These are phyloP conservation scores for Pygoscelis antarcticus DNA, from an alignment of 2,113 vertebrate species.

Conservation along the genomic window DNA sequence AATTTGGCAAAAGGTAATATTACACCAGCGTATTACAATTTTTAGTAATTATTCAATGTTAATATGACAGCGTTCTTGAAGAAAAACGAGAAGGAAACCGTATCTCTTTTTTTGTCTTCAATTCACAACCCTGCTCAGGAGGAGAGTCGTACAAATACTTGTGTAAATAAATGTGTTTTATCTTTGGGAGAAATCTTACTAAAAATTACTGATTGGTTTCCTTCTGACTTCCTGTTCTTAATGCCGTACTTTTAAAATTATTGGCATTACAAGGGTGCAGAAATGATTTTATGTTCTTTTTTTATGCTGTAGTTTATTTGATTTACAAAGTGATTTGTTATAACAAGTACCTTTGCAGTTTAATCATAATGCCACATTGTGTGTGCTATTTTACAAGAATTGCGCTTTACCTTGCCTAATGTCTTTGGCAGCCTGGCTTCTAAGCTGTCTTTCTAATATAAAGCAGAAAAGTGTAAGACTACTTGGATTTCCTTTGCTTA, in stretches of 20 bases:
- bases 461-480: conserved; percentile 14
- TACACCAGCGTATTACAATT: conserved; percentile 76
- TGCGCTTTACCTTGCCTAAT: conserved; percentile 35
- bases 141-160: conserved; percentile 61
- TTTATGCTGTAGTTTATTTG: conserved; percentile 70
- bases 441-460: not conserved
- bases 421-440: conserved; percentile 57
- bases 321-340: conserved; percentile 77
- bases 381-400: conserved; percentile 40
- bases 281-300: conserved; percentile 60
- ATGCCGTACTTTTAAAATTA: conserved; percentile 71
- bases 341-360: conserved; percentile 74
- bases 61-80: conserved; percentile 76
- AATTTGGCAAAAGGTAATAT: conserved; percentile 83
- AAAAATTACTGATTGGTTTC: conserved; percentile 60
- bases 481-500: conserved; percentile 31
- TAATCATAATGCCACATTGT: conserved; percentile 70
- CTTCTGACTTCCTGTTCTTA: conserved; percentile 52
- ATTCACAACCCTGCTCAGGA: conserved; percentile 62
- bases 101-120: conserved; percentile 67
- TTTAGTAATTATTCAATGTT: conserved; percentile 79
- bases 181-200: conserved; percentile 63
- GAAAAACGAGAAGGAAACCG: conserved; percentile 70
- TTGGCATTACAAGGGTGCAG: conserved; percentile 69
- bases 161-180: conserved; percentile 73